These are phyloP conservation scores for Drosophila trichaetosa DNA, from an alignment of 2,888 invertebrate species.

Conservation along the genomic window DNA sequence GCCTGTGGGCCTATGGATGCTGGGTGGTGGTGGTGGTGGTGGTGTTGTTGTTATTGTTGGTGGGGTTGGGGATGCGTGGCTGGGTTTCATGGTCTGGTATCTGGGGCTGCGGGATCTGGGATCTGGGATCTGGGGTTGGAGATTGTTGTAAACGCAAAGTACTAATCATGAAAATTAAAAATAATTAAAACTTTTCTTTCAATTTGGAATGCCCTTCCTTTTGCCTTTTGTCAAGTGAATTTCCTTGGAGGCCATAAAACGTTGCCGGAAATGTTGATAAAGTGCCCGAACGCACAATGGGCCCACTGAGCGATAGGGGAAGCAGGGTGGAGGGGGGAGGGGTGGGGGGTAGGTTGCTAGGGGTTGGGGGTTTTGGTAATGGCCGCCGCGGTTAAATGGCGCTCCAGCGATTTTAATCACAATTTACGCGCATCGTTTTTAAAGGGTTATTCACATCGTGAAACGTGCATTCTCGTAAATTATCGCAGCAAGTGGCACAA, in stretches of 20 bases:
- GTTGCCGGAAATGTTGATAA: constrained; percentile 71
- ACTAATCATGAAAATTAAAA: constrained; percentile 83
- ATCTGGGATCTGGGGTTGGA: constrained; percentile 3
- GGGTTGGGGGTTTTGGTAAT: constrained; percentile 53
- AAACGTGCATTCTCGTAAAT: constrained; percentile 55
- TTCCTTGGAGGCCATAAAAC: constrained; percentile 71
- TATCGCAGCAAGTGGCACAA: constrained; percentile 51
- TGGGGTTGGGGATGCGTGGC: constrained; percentile 1
- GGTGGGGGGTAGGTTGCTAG: background rate
- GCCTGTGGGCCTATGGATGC: background rate
- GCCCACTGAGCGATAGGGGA: background rate
- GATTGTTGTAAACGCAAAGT: constrained; percentile 73
- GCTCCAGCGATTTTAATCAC: constrained; percentile 80
- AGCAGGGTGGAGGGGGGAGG: background rate
- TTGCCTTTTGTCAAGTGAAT: constrained; percentile 56
- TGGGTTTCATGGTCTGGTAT: constrained; percentile 3
- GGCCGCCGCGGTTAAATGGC: constrained; percentile 81
- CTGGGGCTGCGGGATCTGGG: constrained; percentile 1
- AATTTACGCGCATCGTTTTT: constrained; percentile 64
- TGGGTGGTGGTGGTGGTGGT: background rate
- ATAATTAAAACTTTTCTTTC: constrained; percentile 82
- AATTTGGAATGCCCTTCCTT: constrained; percentile 55
- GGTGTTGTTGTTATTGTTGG: background rate
- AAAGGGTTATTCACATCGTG: constrained; percentile 55
- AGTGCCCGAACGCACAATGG: constrained; percentile 51